These are phyloP conservation scores for Sinocyclocheilus anshuiensis DNA, from an alignment of 2,113 vertebrate species.

Conservation along the genomic window DNA sequence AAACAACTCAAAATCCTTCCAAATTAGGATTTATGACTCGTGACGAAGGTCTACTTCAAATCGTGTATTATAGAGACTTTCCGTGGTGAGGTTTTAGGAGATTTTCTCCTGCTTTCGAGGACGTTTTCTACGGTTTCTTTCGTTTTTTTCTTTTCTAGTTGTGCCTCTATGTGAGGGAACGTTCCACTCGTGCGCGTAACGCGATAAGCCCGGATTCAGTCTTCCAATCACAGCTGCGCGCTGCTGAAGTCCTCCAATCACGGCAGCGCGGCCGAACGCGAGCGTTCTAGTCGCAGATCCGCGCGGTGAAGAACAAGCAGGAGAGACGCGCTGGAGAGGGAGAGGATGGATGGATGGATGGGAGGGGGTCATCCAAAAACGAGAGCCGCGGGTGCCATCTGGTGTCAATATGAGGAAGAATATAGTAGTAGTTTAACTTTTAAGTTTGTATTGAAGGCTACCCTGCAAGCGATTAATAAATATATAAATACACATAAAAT, in stretches of 20 bases:
- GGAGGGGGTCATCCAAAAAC: not conserved
- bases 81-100: not conserved
- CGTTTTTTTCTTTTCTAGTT: conserved; percentile 30
- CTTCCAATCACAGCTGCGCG: conserved; percentile 48
- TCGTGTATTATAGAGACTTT: not conserved
- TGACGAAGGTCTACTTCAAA: not conserved
- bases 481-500: not conserved
- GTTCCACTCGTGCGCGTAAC: conserved; percentile 53
- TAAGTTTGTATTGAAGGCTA: not conserved
- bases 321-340: not conserved
- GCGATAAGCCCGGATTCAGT: conserved; percentile 23
- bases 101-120: conserved; percentile 5
- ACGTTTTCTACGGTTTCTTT: conserved; percentile 1
- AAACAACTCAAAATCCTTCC: not conserved
- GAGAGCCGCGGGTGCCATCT: conserved; percentile 35
- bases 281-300: not conserved
- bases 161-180: conserved; percentile 47
- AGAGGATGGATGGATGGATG: not conserved
- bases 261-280: not conserved
- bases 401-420: not conserved
- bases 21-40: not conserved
- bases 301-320: conserved; percentile 7
- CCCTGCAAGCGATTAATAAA: not conserved
- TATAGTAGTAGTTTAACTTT: not conserved
- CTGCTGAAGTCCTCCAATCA: conserved; percentile 20